Conservation (phyloP, 2,113 vertebrate species). For the Paradisaea rubra region DNA sequence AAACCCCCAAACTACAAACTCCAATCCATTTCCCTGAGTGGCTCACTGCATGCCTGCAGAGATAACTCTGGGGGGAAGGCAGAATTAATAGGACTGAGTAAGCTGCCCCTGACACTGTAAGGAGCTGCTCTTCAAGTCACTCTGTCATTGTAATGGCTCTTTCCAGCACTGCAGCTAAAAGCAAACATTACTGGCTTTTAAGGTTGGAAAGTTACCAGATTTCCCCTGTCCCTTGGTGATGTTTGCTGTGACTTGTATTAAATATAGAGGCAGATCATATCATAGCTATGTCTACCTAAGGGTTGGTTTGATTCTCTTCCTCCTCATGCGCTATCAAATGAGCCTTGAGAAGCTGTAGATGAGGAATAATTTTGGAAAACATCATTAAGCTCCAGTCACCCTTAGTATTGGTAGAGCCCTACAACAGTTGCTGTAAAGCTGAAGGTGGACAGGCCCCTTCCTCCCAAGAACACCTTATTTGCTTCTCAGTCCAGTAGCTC, state of each 20-base stretch:
- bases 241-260: not conserved
- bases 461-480: not conserved
- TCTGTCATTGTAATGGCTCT: not conserved
- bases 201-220: not conserved
- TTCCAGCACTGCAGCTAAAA: not conserved
- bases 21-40: not conserved
- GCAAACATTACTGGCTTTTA: not conserved
- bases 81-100: not conserved
- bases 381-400: not conserved
- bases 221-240: not conserved
- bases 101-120: not conserved
- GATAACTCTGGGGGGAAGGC: not conserved
- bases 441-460: not conserved
- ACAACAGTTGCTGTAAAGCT: not conserved
- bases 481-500: not conserved
- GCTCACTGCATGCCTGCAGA: not conserved
- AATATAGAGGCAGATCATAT: not conserved
- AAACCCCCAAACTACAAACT: not conserved
- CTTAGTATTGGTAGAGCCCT: not conserved
- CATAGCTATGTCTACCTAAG: rapidly evolving
- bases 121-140: not conserved
- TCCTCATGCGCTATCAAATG: not conserved
- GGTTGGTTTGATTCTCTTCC: not conserved
- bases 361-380: not conserved
- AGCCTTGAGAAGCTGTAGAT: not conserved